Evolutionary conservation across 2,888 invertebrate genomes (phyloP).

Genomic region (Chirona hameri): DNA sequence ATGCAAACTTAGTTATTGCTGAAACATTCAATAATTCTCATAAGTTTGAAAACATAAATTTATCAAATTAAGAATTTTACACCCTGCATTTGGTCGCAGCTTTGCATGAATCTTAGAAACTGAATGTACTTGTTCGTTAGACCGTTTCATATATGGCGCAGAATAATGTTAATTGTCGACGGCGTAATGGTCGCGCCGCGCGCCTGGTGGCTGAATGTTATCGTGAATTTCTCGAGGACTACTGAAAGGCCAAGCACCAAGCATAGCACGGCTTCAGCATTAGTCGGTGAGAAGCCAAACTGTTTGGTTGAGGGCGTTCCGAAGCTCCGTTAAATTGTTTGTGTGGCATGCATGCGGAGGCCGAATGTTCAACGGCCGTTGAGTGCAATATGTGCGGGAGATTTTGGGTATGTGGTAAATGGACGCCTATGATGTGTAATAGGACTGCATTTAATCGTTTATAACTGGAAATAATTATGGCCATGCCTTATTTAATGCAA

Average conservation of each 20-base stretch:
- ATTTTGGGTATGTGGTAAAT: not conserved
- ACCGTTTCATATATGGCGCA: not conserved
- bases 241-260: not conserved
- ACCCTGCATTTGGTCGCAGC: too few relatives aligned
- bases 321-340: too few relatives aligned
- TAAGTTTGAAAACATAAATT: too few relatives aligned
- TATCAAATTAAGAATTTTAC: too few relatives aligned
- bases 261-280: not conserved
- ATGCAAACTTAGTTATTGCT: too few relatives aligned
- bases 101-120: too few relatives aligned
- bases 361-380: not conserved
- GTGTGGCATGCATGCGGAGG: not conserved
- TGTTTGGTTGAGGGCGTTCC: not conserved
- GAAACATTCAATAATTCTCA: too few relatives aligned
- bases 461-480: too few relatives aligned
- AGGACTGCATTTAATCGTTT: too few relatives aligned
- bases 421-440: too few relatives aligned
- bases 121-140: too few relatives aligned
- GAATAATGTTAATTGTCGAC: not conserved
- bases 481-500: too few relatives aligned
- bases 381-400: not conserved
- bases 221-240: not conserved
- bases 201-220: not conserved
- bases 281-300: not conserved
- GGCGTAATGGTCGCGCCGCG: not conserved